Evolutionary conservation across 2,888 invertebrate genomes (phyloP).

Genomic region (Automeris io): DNA sequence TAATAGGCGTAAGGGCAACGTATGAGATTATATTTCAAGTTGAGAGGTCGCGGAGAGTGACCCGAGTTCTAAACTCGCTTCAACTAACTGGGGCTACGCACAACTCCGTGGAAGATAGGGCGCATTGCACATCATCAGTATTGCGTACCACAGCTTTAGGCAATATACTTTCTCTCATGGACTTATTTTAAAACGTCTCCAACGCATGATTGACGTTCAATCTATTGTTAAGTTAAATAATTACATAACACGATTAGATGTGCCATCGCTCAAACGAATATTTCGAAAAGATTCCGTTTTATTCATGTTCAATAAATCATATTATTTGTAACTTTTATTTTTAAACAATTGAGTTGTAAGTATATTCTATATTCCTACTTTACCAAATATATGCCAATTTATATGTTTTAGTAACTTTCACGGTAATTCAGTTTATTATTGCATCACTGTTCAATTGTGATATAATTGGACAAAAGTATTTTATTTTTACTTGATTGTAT

Average conservation of each 20-base stretch:
- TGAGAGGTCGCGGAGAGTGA: conserved; percentile 33
- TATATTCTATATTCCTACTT: conserved; percentile 55
- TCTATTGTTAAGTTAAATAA: conserved; percentile 55
- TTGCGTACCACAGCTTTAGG: conserved; percentile 47
- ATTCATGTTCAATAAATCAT: conserved; percentile 70
- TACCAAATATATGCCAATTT: too few species aligned
- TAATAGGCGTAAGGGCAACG: conserved; percentile 11
- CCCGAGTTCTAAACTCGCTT: conserved; percentile 37
- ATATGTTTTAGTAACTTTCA: too few species aligned
- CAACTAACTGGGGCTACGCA: conserved; percentile 34
- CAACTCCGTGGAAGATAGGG: conserved; percentile 17
- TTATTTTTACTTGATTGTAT: too few species aligned
- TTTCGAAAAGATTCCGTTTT: conserved; percentile 60
- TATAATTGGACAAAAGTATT: too few species aligned
- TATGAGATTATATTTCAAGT: conserved; percentile 21
- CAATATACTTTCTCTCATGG: conserved; percentile 64
- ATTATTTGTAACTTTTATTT: conserved; percentile 73
- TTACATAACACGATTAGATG: conserved; percentile 64
- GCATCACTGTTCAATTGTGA: too few species aligned
- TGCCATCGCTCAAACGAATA: conserved; percentile 62
- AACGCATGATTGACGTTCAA: conserved; percentile 58
- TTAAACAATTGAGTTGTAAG: conserved; percentile 58
- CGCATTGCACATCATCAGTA: conserved; percentile 23
- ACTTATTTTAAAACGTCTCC: conserved; percentile 74
- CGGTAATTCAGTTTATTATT: too few species aligned